A percentile compares a stretch with the other conserved stretches of the same genome.
phyloP scores from a whole-genome alignment of 2,113 vertebrate genomes.

The Paratilapia polleni region DNA sequence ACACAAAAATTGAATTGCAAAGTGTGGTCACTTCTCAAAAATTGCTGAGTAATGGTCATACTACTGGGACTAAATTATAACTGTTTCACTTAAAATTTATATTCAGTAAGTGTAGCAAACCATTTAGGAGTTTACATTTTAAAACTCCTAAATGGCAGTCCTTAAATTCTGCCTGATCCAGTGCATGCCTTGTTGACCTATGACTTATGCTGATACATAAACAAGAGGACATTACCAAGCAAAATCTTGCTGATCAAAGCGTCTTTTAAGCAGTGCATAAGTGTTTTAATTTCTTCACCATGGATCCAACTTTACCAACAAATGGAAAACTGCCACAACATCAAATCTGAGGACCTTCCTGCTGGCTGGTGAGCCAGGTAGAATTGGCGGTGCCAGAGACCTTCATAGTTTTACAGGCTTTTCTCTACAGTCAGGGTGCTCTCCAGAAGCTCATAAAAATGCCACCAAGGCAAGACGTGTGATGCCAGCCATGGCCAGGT shows the following conservation, averaged over 20 bases:
- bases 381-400: not conserved
- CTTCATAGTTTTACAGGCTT: no score
- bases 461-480: not conserved
- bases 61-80: not conserved
- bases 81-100: no score
- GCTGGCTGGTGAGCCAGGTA: not conserved
- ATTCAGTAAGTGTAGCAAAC: not conserved
- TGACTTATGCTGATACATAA: not conserved
- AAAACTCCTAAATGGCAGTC: not conserved
- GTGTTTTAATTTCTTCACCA: not conserved
- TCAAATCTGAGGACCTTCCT: not conserved
- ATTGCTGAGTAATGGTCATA: no score
- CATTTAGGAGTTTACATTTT: not conserved
- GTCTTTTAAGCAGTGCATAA: not conserved
- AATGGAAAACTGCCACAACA: not conserved
- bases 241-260: not conserved
- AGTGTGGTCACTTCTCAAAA: not conserved
- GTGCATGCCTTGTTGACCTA: not conserved
- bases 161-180: not conserved
- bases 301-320: not conserved
- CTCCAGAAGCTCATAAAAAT: not conserved
- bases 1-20: not conserved
- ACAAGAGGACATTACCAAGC: not conserved
- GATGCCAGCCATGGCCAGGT: not conserved
- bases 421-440: not conserved